Evolutionary conservation across 2,888 invertebrate genomes (phyloP), one percentile per base, ranked within the genome.

Genomic region (Drosophila nr. perissopoda): DNA sequence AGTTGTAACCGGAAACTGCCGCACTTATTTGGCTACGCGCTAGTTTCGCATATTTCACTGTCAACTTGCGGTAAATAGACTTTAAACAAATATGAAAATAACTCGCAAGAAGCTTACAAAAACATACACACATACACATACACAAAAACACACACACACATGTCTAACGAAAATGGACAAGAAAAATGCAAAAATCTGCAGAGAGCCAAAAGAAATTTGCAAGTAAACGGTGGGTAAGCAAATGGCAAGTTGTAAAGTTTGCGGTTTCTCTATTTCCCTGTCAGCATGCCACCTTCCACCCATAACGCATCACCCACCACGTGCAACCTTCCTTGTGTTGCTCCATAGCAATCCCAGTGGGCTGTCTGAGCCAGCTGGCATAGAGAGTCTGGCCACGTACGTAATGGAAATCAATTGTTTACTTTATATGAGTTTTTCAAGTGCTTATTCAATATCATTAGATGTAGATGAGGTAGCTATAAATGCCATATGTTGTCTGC

Each of bases 41-140:
- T 87, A 86, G 86, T 87, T 86, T 88, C 87, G 88, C 87, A 87
- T 87, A 87, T 87, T 87, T 87, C 87, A 87, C 87, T 87, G 87
- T 87, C 87, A 87, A 88, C 87, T 87, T 87, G 87, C 87, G 87
- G 87, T 87, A 87, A 87, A 87, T 87, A 87, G 88, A 88, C 87
- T 87, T 87, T 87, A 87, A 88, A 87, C 88, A 87, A 87, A 87
- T 87, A 87, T 87, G 86, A 85, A 87, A 85, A 85, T 87, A 86
- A 82, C 88, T 86, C 73, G 85, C 71, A 84, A 83, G 82, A 70
- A 82, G 76, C 71, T 70, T 70, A 73, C 62, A 62, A 25, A 42
- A 21, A 70, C 54, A 51, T 38, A 34, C 57, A 61, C 58, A 48
- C 51, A 60, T 8, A 36, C 56, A 25, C 10, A 18, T 27, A 34